These are phyloP conservation scores for Ceyx cyanopectus DNA, from an alignment of 2,113 vertebrate genomes.

Conservation along the genomic window DNA sequence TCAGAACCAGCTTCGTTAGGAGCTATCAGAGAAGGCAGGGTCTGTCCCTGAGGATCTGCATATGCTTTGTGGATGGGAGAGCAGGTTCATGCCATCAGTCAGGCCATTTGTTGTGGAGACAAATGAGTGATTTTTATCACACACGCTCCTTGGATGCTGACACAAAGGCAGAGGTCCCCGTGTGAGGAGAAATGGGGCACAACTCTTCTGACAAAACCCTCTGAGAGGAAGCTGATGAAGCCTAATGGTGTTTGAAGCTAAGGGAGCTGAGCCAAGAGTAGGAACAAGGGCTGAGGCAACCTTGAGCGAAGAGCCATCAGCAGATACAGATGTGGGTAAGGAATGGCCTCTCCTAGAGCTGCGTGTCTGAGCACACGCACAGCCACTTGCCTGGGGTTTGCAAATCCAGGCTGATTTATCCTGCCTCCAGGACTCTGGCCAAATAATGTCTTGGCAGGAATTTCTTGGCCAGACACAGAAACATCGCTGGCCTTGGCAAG, in stretches of 20 bases:
- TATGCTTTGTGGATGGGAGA: neutral
- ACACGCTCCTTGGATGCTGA: neutral
- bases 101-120: neutral
- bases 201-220: neutral
- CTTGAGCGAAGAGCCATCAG: neutral
- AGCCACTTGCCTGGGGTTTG: neutral
- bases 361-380: neutral
- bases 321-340: neutral
- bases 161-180: neutral
- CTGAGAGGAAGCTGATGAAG: neutral
- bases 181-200: neutral
- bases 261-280: neutral
- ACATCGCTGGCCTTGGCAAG: slow-evolving; percentile 26
- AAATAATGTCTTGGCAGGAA: slow-evolving; percentile 41
- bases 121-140: neutral
- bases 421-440: slow-evolving; percentile 34
- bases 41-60: neutral
- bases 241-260: slow-evolving; percentile 13
- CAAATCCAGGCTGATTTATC: slow-evolving; percentile 38
- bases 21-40: neutral
- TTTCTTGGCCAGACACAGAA: slow-evolving; percentile 19
- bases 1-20: neutral
- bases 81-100: neutral
- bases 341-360: neutral
- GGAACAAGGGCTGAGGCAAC: neutral